These are phyloP conservation scores for Drosophila suboccidentalis DNA, from an alignment of 2,888 invertebrate genomes.

Conservation along the genomic window DNA sequence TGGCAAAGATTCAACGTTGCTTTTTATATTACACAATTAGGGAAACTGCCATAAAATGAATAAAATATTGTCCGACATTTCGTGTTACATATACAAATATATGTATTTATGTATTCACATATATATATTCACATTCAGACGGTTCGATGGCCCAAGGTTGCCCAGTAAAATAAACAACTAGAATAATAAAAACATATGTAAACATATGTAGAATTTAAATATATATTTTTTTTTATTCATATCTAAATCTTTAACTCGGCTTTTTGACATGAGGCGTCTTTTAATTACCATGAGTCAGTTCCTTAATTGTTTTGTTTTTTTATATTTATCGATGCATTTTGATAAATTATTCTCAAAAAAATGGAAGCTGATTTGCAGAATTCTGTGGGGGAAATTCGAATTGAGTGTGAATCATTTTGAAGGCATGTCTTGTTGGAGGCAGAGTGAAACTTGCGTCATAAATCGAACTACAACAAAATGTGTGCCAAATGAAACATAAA, in stretches of 20 bases:
- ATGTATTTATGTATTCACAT: constrained; percentile 4
- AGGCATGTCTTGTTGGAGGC: constrained; percentile 50
- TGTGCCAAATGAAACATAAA: constrained; percentile 70
- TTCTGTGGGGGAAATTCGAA: constrained; percentile 3
- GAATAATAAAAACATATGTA: constrained; percentile 55
- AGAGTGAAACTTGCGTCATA: constrained; percentile 65
- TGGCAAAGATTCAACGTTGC: constrained; percentile 48
- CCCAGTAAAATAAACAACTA: constrained; percentile 40
- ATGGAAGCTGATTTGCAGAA: neutral
- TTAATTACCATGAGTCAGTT: constrained; percentile 45
- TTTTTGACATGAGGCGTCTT: constrained; percentile 28
- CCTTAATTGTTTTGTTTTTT: neutral
- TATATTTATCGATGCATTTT: constrained; percentile 4
- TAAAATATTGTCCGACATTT: constrained; percentile 63
- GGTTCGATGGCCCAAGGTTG: constrained; percentile 70
- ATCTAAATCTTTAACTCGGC: constrained; percentile 13
- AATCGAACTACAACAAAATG: constrained; percentile 66
- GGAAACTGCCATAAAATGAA: constrained; percentile 54
- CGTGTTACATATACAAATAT: constrained; percentile 12
- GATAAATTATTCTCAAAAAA: neutral
- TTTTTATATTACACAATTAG: constrained; percentile 63
- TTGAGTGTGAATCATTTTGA: constrained; percentile 51
- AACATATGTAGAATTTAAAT: constrained; percentile 48
- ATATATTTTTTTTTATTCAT: constrained; percentile 12
- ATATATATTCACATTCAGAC: constrained; percentile 12